Evolutionary conservation across 2,888 invertebrate species (phyloP), one percentile per base, ranked within the genome.

Genomic region (Pandemis cinnamomeana): DNA sequence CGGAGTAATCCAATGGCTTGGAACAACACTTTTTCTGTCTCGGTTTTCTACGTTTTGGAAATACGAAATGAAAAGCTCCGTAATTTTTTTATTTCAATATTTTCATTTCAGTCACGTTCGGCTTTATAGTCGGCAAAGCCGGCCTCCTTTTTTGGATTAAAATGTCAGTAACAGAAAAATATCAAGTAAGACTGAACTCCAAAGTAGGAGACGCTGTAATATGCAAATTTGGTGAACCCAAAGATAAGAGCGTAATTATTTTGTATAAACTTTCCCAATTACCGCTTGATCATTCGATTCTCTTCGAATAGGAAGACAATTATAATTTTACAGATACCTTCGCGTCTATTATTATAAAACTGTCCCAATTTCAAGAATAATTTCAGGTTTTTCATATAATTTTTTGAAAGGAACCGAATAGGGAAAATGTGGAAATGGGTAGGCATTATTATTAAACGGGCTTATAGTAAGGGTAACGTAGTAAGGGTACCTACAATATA

Each of bases 131-230:
- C 87, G 81, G 81, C 82, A 79, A 84, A 82, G 82, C 80, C 83
- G 80, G 83, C 80, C 83, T 81, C 82, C 83, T 84, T 84, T 84
- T 85, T 86, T 79, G 84, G 87, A 91, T 91, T 91, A 91, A 91
- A 90, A 91, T 79, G 90, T 91, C 91, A 88, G 84, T 87, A 82
- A 81, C 91, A 91, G 90, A 90, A 84, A 86, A 88, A 87, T 89
- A 87, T 85, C 78, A 81, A 84, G 81, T 82, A 86, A 83, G 83
- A 80, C 80, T 77, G 48, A 67, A 53, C 67, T 67, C 64, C 27
- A 69, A 68, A 80, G 79, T 79, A 79, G 76, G 76, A 79, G 78
- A 81, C 78, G 78, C 75, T 77, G 78, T 79, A 78, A 79, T 77
- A 79, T 78, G 75, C 63, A 63, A 67, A 68, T 74, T 62, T 36